phyloP scores from a whole-genome alignment of 2,113 vertebrate genomes.

The human (Homo sapiens) region GRCh38 chr3:15361001-15361500 shows the following conservation, averaged over 20 bases:
- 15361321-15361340: not conserved
- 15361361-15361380: not conserved
- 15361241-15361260: not conserved
- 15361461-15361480: not conserved
- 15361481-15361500: conserved; percentile 22
- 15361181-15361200: not conserved
- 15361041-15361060: not conserved
- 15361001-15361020: not conserved
- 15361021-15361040: not conserved
- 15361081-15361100: not conserved
- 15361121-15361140: not conserved
- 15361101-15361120: not conserved
- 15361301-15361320: not conserved
- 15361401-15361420: not conserved
- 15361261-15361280: not conserved
- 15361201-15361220: not conserved
- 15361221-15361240: not conserved
- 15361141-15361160: not conserved
- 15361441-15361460: not conserved
- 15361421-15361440: not conserved
- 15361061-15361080: conserved; percentile 39
- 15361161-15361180: not conserved
- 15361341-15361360: not conserved
- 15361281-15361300: not conserved
- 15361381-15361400: not conserved